phyloP scores from a whole-genome alignment of 2,888 invertebrate genomes.

The Coenonympha arcania region DNA sequence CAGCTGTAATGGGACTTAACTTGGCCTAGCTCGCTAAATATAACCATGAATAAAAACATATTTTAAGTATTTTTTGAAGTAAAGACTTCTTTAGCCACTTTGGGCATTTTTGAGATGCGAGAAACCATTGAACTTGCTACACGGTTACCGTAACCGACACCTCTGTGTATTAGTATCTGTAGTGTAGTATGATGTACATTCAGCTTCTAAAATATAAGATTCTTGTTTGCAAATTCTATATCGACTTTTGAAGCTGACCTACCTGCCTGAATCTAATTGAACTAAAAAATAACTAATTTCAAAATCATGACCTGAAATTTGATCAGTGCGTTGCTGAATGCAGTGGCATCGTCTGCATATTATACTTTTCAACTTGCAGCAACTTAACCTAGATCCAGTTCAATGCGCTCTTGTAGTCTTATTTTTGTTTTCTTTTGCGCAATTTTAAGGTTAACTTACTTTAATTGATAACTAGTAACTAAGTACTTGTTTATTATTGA shows the following conservation, averaged over 20 bases:
- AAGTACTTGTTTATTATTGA: too few species aligned
- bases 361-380: slow-evolving; percentile 18
- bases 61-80: not conserved
- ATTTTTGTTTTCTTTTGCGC: slow-evolving; percentile 6
- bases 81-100: too few species aligned
- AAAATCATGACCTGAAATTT: not conserved
- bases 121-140: too few species aligned
- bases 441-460: not conserved
- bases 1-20: not conserved
- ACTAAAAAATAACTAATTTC: not conserved
- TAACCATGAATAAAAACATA: not conserved
- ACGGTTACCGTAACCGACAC: too few species aligned
- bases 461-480: too few species aligned
- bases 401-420: slow-evolving; percentile 5
- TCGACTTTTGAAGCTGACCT: too few species aligned
- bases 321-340: not conserved
- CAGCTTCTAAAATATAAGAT: too few species aligned
- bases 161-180: too few species aligned
- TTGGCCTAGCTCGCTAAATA: not conserved
- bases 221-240: too few species aligned
- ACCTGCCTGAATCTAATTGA: not conserved
- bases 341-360: slow-evolving; percentile 1
- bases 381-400: slow-evolving; percentile 13
- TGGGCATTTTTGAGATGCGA: too few species aligned
- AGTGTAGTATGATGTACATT: too few species aligned